A percentile compares a stretch with the other conserved stretches of the same genome.
These are phyloP conservation scores for Ctenochaetus hawaiiensis DNA, from an alignment of 2,797 vertebrate genomes.

Conservation along the genomic window DNA sequence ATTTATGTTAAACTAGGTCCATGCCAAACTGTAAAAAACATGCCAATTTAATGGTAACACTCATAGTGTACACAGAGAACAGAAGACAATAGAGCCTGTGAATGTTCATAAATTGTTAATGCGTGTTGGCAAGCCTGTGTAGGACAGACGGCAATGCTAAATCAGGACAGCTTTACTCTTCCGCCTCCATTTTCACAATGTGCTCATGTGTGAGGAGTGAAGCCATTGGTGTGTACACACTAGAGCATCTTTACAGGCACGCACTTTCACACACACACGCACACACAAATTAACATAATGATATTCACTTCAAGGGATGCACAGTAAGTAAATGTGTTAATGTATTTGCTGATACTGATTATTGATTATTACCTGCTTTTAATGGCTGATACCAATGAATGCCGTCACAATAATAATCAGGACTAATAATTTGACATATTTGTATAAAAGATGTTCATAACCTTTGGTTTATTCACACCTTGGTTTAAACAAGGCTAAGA, in stretches of 20 bases:
- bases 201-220: slow-evolving; percentile 29
- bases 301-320: too few species aligned
- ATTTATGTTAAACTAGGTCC: background rate
- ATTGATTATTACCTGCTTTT: too few species aligned
- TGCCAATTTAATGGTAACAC: background rate
- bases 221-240: slow-evolving; percentile 31
- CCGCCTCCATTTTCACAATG: slow-evolving; percentile 40
- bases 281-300: background rate
- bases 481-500: too few species aligned
- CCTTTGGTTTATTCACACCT: too few species aligned
- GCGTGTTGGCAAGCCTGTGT: slow-evolving; percentile 27
- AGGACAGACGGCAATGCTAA: slow-evolving; percentile 39
- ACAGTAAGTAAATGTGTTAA: too few species aligned
- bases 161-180: slow-evolving; percentile 35
- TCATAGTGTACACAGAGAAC: background rate
- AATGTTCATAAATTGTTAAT: background rate
- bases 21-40: background rate
- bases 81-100: slow-evolving; percentile 14
- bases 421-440: too few species aligned
- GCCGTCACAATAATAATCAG: too few species aligned
- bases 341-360: too few species aligned
- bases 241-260: slow-evolving; percentile 1
- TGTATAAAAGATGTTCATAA: too few species aligned
- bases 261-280: background rate
- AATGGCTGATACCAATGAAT: too few species aligned